A percentile compares a stretch with the other conserved stretches of the same genome.
Conservation (phyloP, 2,113 vertebrate genomes). For the Cariama cristata region DNA sequence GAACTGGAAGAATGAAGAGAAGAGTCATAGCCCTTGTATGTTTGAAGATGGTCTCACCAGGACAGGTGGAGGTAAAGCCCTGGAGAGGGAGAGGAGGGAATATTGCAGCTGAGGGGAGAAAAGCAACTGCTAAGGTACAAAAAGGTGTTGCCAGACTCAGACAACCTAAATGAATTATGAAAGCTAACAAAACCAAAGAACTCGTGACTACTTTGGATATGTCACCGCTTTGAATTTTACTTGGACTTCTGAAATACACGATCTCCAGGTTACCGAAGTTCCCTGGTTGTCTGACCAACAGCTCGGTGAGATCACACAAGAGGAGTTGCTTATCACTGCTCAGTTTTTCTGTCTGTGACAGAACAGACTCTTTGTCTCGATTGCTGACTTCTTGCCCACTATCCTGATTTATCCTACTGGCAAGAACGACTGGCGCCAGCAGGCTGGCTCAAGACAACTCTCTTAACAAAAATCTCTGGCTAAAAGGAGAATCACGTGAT, state of each 20-base stretch:
- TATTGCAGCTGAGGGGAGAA: background rate
- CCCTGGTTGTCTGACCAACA: background rate
- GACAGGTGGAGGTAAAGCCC: background rate
- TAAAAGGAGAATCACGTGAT: background rate
- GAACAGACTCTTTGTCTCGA: background rate
- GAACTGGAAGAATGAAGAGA: background rate
- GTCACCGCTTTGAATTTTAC: background rate
- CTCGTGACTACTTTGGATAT: accelerated
- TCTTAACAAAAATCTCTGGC: background rate
- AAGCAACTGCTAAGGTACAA: background rate
- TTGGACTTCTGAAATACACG: accelerated
- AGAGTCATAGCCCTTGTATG: accelerated
- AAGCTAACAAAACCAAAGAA: background rate
- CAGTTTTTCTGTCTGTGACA: background rate
- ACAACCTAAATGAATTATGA: background rate
- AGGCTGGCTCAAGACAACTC: background rate
- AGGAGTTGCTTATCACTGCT: background rate
- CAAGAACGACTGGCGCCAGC: background rate
- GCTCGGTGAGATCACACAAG: background rate
- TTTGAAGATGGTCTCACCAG: background rate
- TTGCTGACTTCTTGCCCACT: constrained; percentile 14
- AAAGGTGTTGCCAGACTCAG: background rate
- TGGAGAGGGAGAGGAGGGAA: background rate
- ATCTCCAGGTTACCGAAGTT: background rate
- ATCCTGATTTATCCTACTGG: constrained; percentile 12